Evolutionary conservation across 2,888 invertebrate species (phyloP), one percentile per base, ranked within the genome.

Genomic region (Chesias legatella): DNA sequence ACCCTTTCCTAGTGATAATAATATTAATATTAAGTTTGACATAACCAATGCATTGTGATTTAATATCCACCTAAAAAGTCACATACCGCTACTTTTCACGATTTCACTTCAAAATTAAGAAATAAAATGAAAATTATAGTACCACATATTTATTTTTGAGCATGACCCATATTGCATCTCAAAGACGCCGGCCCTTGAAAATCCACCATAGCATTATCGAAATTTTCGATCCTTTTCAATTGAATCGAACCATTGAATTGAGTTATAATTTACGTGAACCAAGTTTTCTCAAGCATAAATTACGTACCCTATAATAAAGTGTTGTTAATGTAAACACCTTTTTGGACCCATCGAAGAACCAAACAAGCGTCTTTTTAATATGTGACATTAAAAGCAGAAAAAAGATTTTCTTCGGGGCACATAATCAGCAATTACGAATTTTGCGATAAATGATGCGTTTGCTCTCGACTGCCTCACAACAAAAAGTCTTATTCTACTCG

Each of bases 371-470:
- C 58, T 58, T 49, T 59, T 61, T 74, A 78, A 78, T 77, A 56
- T 56, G 67, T 65, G 70, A 60, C 68, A 76, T 79, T 76, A 80
- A 63, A 56, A 17, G 13, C 55, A 58, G 57, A 51, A 58, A 62
- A 62, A 66, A 66, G 71, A 74, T 73, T 65, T 60, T 71, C 68
- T 67, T 63, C 63, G 64, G 60, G 57, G 54, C 60, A 48, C 63
- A 60, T 64, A 63, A 78, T 77, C 70, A 63, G 65, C 73, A 83
- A 80, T 82, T 83, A 80, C 69, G 74, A 74, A 72, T 76, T 79
- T n/a, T 79, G 76, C 68, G 71, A 79, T 79, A 79, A 84, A 79
- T 79, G 74, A 79, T 73, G 76, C 69, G 73, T 76, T 77, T 73
- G 71, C 63, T 60, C 47, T 56, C 47, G 56, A 56, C 37, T 29